Base-by-base conservation (phyloP, 2,113 vertebrate species). In the Seriola quinqueradiata region DNA sequence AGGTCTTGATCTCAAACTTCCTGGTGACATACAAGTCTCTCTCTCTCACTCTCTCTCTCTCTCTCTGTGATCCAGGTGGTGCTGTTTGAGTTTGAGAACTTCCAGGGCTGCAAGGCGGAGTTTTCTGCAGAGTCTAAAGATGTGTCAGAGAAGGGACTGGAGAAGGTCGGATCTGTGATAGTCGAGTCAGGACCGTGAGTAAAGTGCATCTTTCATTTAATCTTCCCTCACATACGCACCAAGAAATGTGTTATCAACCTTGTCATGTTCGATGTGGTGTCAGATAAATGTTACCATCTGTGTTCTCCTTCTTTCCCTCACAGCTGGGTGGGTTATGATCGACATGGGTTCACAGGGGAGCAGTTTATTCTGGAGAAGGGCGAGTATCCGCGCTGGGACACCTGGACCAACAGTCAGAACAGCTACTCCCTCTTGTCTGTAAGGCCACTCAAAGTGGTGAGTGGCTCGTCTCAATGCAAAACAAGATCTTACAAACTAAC, bases 301-400 rank as follows among this genome's bases (percentile, higher is more conserved):
- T 77, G n/a, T 66, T 69, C 21, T 13, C 9, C 1, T 14, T 14
- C 25, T 16, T 19, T 19, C 16, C 23, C 46, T 23, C 34, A 55
- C 92, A 99, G 97, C 87, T 98, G 97, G 97, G 92, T 96, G 87
- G 97, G 96, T 0, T 98, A 97, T 0, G 96, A 97, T 67, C 86
- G 95, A 1, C 96, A 96, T 28, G 96, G 76, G 38, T 98, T 96
- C 9, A 86, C 89, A 0, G 97, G 97, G 32, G 97, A 98, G 87
- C 97, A 97, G 93, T 98, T 97, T 1, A 95, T 98, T 69, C 93
- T 98, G 92, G 98, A 98, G 94, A 98, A 97, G 83, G 97, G 97
- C 0, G 96, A 97, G 69, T 98, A 97, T 84, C 97, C 97, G 0
- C 95, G 96, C 91, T 98, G 97, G 98, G 96, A 96, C 70, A 96